Evolutionary conservation across 2,113 vertebrate genomes (phyloP).

Genomic region (Herpailurus yagouaroundi): DNA sequence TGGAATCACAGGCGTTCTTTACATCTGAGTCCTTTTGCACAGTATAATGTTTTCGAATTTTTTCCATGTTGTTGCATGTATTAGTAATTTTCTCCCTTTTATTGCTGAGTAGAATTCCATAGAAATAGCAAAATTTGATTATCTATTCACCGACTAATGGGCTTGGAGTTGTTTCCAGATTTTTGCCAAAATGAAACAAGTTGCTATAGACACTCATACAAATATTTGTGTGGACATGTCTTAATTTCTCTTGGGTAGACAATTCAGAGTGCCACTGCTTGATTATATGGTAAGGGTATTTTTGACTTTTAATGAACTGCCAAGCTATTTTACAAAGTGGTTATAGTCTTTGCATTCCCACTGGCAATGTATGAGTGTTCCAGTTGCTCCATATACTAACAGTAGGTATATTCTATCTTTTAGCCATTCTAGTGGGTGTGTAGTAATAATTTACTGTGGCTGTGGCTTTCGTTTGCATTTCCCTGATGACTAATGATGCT

Average conservation of each 20-base stretch:
- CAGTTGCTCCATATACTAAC: neutral
- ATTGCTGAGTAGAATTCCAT: neutral
- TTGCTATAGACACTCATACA: neutral
- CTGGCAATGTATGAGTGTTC: neutral
- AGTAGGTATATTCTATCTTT: neutral
- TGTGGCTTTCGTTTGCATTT: conserved; percentile 42
- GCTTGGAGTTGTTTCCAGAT: neutral
- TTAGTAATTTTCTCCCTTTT: neutral
- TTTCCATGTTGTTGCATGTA: neutral
- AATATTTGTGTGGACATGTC: neutral
- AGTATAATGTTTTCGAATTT: neutral
- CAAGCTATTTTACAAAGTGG: neutral
- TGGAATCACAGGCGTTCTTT: conserved; percentile 10
- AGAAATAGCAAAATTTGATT: neutral
- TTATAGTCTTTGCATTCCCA: neutral
- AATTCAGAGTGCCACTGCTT: neutral
- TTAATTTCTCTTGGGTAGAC: conserved; percentile 39
- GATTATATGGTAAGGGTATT: neutral
- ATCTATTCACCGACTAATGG: neutral
- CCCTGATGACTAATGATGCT: conserved; percentile 20
- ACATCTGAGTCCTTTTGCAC: neutral
- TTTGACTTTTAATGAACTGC: conserved; percentile 38
- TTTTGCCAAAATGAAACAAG: conserved; percentile 4
- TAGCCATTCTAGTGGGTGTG: neutral
- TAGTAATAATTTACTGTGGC: neutral